Evolutionary conservation across 2,888 invertebrate genomes (phyloP).

Genomic region (Bugula neritina): DNA sequence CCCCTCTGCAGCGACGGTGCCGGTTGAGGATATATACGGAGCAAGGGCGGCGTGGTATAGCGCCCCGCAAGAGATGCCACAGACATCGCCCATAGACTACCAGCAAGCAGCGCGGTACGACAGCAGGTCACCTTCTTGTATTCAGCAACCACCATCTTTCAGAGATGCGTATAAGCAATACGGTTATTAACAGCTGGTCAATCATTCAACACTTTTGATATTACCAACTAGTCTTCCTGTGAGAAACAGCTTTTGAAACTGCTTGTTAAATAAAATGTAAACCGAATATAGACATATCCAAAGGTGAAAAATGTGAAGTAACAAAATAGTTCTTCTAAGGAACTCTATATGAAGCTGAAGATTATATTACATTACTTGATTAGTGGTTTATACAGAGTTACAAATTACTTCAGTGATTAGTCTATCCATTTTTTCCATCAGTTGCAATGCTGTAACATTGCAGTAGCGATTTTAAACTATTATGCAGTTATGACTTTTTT

Average conservation of each 20-base stretch:
- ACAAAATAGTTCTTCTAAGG: not conserved
- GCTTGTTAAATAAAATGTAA: not conserved
- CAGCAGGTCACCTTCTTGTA: not conserved
- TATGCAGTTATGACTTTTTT: no score
- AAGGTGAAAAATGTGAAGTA: no score
- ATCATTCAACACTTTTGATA: not conserved
- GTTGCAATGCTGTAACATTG: no score
- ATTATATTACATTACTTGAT: not conserved
- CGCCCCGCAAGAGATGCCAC: not conserved
- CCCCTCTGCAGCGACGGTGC: not conserved
- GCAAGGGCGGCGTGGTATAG: constrained; percentile 6
- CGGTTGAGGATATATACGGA: constrained; percentile 13
- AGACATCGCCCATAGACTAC: constrained; percentile 18
- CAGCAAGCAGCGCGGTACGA: constrained; percentile 15
- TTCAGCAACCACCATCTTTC: not conserved
- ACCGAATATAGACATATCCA: no score
- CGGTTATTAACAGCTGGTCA: not conserved
- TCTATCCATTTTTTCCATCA: no score
- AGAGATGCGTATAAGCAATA: constrained; percentile 16
- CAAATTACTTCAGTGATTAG: not conserved
- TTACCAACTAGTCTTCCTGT: not conserved
- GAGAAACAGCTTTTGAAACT: not conserved
- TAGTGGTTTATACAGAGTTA: not conserved
- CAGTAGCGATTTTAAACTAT: no score
- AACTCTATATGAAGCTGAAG: not conserved